Evolutionary conservation across 2,113 vertebrate genomes (phyloP).

Genomic region (Syngnathoides biaculeatus): DNA sequence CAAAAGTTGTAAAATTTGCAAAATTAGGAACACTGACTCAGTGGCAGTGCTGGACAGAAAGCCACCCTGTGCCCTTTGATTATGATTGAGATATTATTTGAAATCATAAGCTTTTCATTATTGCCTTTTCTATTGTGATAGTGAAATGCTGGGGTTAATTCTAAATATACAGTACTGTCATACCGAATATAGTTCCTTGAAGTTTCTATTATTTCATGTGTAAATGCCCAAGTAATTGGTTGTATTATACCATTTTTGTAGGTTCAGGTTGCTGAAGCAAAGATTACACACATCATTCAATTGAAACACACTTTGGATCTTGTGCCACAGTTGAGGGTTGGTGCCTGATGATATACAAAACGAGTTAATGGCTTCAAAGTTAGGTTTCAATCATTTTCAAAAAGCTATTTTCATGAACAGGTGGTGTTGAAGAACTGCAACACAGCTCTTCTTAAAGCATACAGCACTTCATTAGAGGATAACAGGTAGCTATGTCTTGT

Average conservation of each 20-base stretch:
- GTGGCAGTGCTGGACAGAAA: too few species aligned
- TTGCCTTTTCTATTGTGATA: not conserved
- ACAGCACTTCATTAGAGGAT: constrained; percentile 83
- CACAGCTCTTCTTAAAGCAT: constrained; percentile 85
- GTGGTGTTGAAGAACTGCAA: constrained; percentile 78
- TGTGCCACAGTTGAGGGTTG: constrained; percentile 87
- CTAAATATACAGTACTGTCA: not conserved
- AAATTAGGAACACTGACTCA: too few species aligned
- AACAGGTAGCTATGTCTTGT: constrained; percentile 69
- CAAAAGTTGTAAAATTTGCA: too few species aligned
- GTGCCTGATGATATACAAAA: constrained; percentile 10
- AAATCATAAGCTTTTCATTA: too few species aligned
- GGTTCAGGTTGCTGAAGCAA: constrained; percentile 89
- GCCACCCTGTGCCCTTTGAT: too few species aligned
- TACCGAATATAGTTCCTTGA: not conserved
- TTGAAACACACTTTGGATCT: constrained; percentile 92
- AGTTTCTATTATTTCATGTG: too few species aligned
- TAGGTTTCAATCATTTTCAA: not conserved
- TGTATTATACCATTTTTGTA: constrained; percentile 42
- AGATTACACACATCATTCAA: constrained; percentile 93
- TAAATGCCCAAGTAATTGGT: not conserved
- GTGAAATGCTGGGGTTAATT: not conserved
- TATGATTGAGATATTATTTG: too few species aligned
- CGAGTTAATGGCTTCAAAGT: not conserved
- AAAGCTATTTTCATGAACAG: constrained; percentile 61